Evolutionary conservation across 2,797 vertebrate genomes (phyloP).

Genomic region (Forpus xanthops): DNA sequence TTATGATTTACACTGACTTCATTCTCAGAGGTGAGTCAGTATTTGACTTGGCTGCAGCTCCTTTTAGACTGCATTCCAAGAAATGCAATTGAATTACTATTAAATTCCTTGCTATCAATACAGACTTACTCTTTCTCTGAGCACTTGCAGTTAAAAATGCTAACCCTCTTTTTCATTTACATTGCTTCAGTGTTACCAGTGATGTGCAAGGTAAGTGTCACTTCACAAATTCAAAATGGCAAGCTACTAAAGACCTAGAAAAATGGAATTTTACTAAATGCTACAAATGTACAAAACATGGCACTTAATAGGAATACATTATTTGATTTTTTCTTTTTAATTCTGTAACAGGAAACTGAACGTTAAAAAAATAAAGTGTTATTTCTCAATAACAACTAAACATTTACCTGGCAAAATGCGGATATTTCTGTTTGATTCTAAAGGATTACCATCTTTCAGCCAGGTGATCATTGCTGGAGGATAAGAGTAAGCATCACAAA

Average conservation of each 20-base stretch:
- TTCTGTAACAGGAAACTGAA: background rate
- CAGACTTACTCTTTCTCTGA: background rate
- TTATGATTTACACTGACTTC: background rate
- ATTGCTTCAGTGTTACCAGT: background rate
- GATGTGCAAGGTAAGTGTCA: background rate
- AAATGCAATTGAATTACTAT: background rate
- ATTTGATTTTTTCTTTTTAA: background rate
- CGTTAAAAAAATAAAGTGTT: background rate
- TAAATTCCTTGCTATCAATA: background rate
- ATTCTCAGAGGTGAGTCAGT: background rate
- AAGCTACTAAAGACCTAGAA: background rate
- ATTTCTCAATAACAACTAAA: background rate
- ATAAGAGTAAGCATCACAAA: slow-evolving; percentile 93
- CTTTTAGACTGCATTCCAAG: background rate
- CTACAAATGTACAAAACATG: background rate
- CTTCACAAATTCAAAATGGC: background rate
- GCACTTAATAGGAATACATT: background rate
- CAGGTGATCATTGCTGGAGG: slow-evolving; percentile 92
- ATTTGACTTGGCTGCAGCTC: background rate
- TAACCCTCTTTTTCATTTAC: background rate
- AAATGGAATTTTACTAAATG: background rate
- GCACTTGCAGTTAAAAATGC: background rate
- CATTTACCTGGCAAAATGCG: slow-evolving; percentile 90
- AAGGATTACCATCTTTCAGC: slow-evolving; percentile 88
- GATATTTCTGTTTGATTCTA: slow-evolving; percentile 86